These are phyloP conservation scores for Neogale vison DNA, from an alignment of 2,113 vertebrate species.

Conservation along the genomic window DNA sequence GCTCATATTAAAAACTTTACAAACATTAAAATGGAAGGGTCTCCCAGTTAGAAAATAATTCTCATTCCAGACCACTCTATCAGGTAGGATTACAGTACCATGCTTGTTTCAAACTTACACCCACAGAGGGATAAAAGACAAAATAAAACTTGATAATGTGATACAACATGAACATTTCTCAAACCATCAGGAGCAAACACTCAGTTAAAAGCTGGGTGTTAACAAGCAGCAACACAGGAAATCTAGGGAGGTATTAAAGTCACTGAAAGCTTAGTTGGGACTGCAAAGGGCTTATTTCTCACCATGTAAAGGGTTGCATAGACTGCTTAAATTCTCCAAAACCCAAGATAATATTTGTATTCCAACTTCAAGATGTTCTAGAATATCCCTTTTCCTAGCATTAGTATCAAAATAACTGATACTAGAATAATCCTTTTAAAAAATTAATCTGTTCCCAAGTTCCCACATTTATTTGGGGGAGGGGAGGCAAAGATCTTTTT, in stretches of 20 bases:
- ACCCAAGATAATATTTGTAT: conserved; percentile 38
- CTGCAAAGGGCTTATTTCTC: conserved; percentile 26
- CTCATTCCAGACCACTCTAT: conserved; percentile 52
- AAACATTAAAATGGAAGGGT: conserved; percentile 56
- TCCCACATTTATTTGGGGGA: not conserved
- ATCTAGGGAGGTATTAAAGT: not conserved
- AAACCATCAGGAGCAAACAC: conserved; percentile 51
- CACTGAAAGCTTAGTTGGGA: conserved; percentile 29
- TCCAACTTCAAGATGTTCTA: conserved; percentile 55
- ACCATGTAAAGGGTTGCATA: conserved; percentile 54
- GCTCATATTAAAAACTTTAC: conserved; percentile 55
- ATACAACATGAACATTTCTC: conserved; percentile 42
- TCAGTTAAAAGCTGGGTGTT: conserved; percentile 40
- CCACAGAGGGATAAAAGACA: not conserved
- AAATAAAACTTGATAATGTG: conserved; percentile 55
- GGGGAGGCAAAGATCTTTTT: conserved; percentile 38
- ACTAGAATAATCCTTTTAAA: conserved; percentile 39
- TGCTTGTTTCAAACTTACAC: conserved; percentile 56
- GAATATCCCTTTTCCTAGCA: conserved; percentile 53
- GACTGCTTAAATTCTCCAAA: conserved; percentile 66
- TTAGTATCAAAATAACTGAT: conserved; percentile 59
- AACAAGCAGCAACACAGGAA: conserved; percentile 11
- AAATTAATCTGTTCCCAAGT: conserved; percentile 55
- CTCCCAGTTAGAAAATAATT: conserved; percentile 55
- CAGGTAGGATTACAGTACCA: conserved; percentile 62